Evolutionary conservation across 2,888 invertebrate species (phyloP), one percentile per base, ranked within the genome.

Genomic region (Pseudoips prasinana): DNA sequence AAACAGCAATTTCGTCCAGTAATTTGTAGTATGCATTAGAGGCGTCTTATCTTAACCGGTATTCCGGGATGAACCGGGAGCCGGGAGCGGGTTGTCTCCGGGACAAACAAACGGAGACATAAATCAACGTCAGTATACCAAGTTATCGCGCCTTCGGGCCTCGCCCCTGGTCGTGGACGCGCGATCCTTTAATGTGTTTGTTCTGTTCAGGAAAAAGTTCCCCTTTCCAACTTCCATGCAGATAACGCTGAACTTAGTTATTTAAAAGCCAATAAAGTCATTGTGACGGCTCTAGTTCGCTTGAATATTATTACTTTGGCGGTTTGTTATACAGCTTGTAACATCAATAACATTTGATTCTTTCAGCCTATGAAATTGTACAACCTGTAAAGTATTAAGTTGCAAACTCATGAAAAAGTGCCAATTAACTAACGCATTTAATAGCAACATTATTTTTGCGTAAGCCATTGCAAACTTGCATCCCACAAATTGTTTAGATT

Each of bases 91-190:
- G 62, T 63, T 70, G 73, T 76, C 73, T 72, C 78, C 69, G 73
- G 67, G 72, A 84, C 83, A 82, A 84, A 84, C 83, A 83, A 85
- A 81, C 80, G 70, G 68, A 75, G 75, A 78, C 80, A 86, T 87
- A 86, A 86, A 87, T 87, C 87, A 86, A 85, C 63, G 87, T 86
- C 87, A 79, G 65, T 67, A 66, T 63, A 66, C 62, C 65, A 75
- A 78, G 77, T 69, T 85, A 86, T 86, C 87, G 76, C 79, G 69
- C 65, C 72, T 72, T 72, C 70, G 66, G 65, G 69, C 64, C 59
- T 61, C 63, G 58, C 58, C 50, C 40, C 42, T 46, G 70, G 70
- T 72, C 68, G 60, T 62, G 69, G 73, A 63, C 64, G 64, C 62
- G 58, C 48, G 54, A 68, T 64, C 73, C 73, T 76, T 73, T 77